Evolutionary conservation across 2,797 vertebrate species (phyloP).

Genomic region (Gastrophryne carolinensis): DNA sequence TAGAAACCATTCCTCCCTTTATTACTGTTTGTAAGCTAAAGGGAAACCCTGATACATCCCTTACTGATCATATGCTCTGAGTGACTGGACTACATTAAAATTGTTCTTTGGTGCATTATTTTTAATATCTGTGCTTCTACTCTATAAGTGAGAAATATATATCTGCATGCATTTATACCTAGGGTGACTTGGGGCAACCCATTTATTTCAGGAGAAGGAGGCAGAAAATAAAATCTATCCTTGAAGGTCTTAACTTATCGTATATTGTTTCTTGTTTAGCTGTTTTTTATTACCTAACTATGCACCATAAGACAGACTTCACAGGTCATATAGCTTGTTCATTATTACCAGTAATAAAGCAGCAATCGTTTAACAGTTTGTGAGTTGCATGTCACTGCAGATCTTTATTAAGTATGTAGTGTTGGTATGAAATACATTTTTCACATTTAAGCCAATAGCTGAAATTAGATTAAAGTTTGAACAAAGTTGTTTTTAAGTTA

Average conservation of each 20-base stretch:
- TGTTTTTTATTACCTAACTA: constrained; percentile 6
- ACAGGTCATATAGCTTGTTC: not conserved
- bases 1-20: no score
- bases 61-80: no score
- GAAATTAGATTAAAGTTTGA: no score
- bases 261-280: constrained; percentile 1
- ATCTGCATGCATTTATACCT: not conserved
- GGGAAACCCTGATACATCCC: no score
- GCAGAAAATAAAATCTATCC: constrained; percentile 9
- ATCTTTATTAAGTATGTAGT: not conserved
- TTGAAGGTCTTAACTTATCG: not conserved
- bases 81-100: no score
- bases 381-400: not conserved
- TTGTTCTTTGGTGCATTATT: no score
- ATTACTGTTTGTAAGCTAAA: no score
- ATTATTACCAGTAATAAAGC: not conserved
- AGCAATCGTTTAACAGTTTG: constrained; percentile 17
- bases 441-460: not conserved
- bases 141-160: no score
- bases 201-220: constrained; percentile 55
- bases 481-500: no score
- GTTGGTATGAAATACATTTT: not conserved
- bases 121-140: no score
- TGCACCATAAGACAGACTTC: constrained; percentile 15
- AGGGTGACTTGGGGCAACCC: constrained; percentile 9